These are phyloP conservation scores for Ptychobarbus kaznakovi DNA, from an alignment of 2,797 vertebrate species.

Conservation along the genomic window DNA sequence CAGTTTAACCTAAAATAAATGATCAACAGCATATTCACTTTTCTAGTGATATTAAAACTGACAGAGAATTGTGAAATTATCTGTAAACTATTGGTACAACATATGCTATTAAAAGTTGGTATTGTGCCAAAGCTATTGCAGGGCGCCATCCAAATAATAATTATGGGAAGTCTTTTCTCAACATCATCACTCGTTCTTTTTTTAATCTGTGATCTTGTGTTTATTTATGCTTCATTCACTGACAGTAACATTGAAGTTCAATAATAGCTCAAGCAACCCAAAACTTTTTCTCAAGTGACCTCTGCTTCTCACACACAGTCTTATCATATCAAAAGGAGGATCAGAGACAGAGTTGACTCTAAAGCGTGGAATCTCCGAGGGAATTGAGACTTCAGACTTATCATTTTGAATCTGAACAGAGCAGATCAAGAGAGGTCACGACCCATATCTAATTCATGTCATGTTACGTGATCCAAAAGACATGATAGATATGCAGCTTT, in stretches of 20 bases:
- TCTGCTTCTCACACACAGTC: slow-evolving; percentile 6
- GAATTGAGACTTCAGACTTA: background rate
- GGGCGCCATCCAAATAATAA: background rate
- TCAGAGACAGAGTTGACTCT: background rate
- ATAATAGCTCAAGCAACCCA: slow-evolving; percentile 11
- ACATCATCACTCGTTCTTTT: background rate
- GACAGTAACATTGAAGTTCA: slow-evolving; percentile 1
- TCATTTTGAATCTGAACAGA: background rate
- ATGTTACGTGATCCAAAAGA: background rate
- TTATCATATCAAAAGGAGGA: slow-evolving; percentile 51
- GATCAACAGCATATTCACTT: background rate
- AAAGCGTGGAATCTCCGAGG: background rate
- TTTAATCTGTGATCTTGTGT: background rate
- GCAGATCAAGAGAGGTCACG: background rate
- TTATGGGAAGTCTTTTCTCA: background rate
- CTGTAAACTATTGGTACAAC: background rate
- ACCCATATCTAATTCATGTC: background rate
- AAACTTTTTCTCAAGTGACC: slow-evolving; percentile 1
- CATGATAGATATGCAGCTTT: background rate
- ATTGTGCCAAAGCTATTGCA: background rate
- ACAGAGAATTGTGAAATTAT: background rate
- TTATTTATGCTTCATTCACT: slow-evolving; percentile 11
- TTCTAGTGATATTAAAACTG: background rate
- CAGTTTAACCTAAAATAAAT: background rate
- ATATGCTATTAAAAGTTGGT: background rate